Evolutionary conservation across 2,888 invertebrate genomes (phyloP), one percentile per base, ranked within the genome.

Genomic region (Pachliopta kotzebuea): DNA sequence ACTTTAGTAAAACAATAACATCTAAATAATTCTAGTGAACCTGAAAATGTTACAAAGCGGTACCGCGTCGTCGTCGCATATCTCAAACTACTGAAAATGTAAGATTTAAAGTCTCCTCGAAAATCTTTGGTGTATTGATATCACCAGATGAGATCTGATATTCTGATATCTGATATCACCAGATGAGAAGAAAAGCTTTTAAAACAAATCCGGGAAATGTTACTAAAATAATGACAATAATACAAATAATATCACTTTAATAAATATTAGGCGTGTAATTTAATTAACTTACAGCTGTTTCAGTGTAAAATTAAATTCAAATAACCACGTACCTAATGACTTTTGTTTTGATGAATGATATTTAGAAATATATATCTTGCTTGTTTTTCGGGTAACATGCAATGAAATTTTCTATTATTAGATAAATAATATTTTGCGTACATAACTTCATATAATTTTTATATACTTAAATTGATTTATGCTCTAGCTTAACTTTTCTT

Each of bases 161-260:
- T n/a, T n/a, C n/a, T 52, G 45, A 62, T 66, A 60, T 65, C 56
- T 68, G 63, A 61, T 31, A 66, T 67, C 70, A 67, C 67, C 68
- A 65, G 62, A 55, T 63, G 50, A 50, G 29, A 54, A 60, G 58
- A 58, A 62, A 37, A 65, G 11, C 54, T 61, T 56, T 29, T n/a
- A 56, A 26, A 50, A 56, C 26, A 49, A 18, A 53, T 21, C 49
- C 58, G 67, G 71, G 72, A 68, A 68, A 69, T 70, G 62, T 65
- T 70, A 69, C 57, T 74, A 77, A 76, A 71, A 75, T 74, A 75
- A 75, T 68, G 72, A 75, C 73, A 76, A 79, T 75, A 74, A 68
- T 84, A 85, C 77, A 83, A 76, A 76, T 86, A 87, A 86, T 87
- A 87, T 86, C 87, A 86, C 85, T 74, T 70, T 81, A 80, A 80